phyloP scores from a whole-genome alignment of 2,888 invertebrate species.

The Eledona agricola region DNA sequence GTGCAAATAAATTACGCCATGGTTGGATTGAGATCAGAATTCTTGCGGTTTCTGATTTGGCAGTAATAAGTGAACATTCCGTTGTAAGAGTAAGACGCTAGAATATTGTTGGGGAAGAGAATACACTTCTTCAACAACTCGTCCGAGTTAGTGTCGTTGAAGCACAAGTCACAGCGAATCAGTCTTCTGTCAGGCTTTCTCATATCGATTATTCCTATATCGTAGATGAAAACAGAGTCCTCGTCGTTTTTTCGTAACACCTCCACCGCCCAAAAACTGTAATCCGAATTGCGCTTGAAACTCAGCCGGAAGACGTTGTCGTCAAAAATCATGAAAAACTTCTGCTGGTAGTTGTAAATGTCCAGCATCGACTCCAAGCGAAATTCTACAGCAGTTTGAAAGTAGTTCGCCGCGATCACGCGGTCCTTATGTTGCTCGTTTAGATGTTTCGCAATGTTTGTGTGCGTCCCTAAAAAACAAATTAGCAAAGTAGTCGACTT shows the following conservation, averaged over 20 bases:
- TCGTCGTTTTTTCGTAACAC: slow-evolving; percentile 46
- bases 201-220: slow-evolving; percentile 51
- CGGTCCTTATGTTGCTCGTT: slow-evolving; percentile 35
- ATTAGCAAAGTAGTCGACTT: slow-evolving; percentile 2
- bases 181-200: slow-evolving; percentile 50
- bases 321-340: slow-evolving; percentile 28
- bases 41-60: slow-evolving; percentile 32
- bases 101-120: slow-evolving; percentile 50
- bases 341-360: slow-evolving; percentile 24
- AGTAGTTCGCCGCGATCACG: slow-evolving; percentile 28
- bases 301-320: slow-evolving; percentile 50
- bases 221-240: slow-evolving; percentile 49
- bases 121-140: slow-evolving; percentile 53
- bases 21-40: background rate
- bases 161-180: slow-evolving; percentile 52
- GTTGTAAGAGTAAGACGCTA: slow-evolving; percentile 49
- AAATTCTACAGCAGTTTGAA: slow-evolving; percentile 35
- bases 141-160: slow-evolving; percentile 49
- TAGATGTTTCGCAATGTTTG: slow-evolving; percentile 36
- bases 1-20: too few relatives aligned
- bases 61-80: slow-evolving; percentile 46
- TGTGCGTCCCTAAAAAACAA: slow-evolving; percentile 39
- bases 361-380: slow-evolving; percentile 35
- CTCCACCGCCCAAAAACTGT: slow-evolving; percentile 54
- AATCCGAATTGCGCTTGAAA: slow-evolving; percentile 48